Percentiles rank a stretch among this genome's conserved stretches.
Conservation (phyloP, 2,888 invertebrate genomes). For the Oscheius sp. region DNA sequence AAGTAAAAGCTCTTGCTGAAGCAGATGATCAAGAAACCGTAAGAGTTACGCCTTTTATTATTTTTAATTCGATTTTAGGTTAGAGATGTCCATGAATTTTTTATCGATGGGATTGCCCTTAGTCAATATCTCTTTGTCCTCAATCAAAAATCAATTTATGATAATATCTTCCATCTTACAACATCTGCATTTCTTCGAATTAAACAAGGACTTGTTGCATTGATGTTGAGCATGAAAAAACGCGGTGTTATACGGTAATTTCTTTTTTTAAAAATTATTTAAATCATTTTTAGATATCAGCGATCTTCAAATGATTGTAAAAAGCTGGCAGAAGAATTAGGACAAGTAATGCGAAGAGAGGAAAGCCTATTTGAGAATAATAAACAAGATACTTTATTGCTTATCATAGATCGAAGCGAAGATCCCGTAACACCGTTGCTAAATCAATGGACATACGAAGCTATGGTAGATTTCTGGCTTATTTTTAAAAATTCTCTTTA, state of each 20-base stretch:
- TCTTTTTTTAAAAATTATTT: conserved; percentile 10
- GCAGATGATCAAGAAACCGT: conserved; percentile 98
- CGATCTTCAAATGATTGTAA: conserved; percentile 58
- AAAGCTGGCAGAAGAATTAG: conserved; percentile 63
- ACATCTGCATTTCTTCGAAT: conserved; percentile 83
- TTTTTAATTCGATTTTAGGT: conserved; percentile 45
- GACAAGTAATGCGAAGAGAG: conserved; percentile 61
- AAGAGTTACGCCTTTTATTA: conserved; percentile 75
- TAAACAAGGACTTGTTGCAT: conserved; percentile 86
- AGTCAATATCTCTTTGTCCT: conserved; percentile 47
- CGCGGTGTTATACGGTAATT: conserved; percentile 79
- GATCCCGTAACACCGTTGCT: conserved; percentile 95
- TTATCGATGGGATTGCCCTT: conserved; percentile 81
- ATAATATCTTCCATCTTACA: conserved; percentile 50
- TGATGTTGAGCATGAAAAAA: conserved; percentile 89
- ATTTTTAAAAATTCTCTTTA: conserved; percentile 11
- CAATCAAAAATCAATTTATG: conserved; percentile 44
- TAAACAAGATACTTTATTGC: conserved; percentile 78
- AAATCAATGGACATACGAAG: conserved; percentile 99
- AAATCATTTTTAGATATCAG: conserved; percentile 59
- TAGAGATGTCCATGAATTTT: conserved; percentile 83
- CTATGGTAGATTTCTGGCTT: conserved; percentile 80
- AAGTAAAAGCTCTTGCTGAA: conserved; percentile 94
- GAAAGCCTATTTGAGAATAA: conserved; percentile 65
- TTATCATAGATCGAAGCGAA: conserved; percentile 91